Evolutionary conservation across 2,888 invertebrate species (phyloP).

Genomic region (Drosophila anceps): DNA sequence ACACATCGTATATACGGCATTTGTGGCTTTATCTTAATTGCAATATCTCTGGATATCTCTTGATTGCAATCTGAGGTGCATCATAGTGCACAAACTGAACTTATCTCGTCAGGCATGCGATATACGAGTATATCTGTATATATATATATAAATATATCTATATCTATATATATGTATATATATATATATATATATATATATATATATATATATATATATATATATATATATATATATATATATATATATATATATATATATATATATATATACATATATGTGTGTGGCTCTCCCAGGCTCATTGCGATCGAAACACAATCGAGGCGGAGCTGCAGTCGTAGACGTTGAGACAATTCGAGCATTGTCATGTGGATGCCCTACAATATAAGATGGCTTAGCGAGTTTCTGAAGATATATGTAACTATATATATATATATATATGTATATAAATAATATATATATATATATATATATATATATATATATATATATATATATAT

Average conservation of each 20-base stretch:
- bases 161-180: not conserved
- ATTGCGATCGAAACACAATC: slow-evolving; percentile 62
- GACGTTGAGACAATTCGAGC: slow-evolving; percentile 58
- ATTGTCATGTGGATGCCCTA: slow-evolving; percentile 59
- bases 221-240: not conserved
- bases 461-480: not conserved
- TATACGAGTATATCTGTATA: slow-evolving; percentile 23
- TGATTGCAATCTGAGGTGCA: slow-evolving; percentile 75
- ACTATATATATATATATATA: not conserved
- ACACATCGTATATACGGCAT: slow-evolving; percentile 49
- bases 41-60: slow-evolving; percentile 74
- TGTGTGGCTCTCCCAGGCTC: slow-evolving; percentile 56
- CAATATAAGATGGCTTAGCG: not conserved
- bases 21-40: slow-evolving; percentile 76
- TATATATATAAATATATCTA: not conserved
- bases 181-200: not conserved
- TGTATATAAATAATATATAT: not conserved
- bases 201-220: not conserved
- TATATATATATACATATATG: slow-evolving; percentile 11
- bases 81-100: slow-evolving; percentile 72
- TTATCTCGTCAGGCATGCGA: slow-evolving; percentile 67
- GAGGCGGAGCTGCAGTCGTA: slow-evolving; percentile 55
- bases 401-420: not conserved
- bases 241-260: not conserved
- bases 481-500: not conserved